Percentiles rank a stretch among this genome's conserved stretches.
Evolutionary conservation across 2,888 invertebrate genomes (phyloP).

Genomic region (Dermolepida albohirtum): DNA sequence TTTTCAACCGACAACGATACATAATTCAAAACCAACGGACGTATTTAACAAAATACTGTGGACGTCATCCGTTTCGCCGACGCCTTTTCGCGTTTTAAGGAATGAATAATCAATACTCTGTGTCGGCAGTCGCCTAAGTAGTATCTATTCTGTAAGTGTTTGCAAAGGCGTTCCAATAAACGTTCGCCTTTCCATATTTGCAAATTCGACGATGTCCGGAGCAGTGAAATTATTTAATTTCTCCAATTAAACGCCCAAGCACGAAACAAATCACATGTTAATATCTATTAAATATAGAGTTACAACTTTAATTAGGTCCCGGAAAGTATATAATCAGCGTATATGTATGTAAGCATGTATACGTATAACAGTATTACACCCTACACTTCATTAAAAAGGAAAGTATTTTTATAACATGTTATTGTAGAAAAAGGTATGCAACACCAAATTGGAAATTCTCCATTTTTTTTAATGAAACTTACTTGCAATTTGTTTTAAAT

Average conservation of each 20-base stretch:
- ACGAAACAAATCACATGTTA: background rate
- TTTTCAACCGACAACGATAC: slow-evolving; percentile 3
- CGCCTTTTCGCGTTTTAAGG: slow-evolving; percentile 24
- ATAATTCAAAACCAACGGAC: slow-evolving; percentile 22
- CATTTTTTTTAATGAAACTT: no score
- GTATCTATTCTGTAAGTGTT: background rate
- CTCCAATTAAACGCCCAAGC: slow-evolving; percentile 12
- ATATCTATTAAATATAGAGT: slow-evolving; percentile 11
- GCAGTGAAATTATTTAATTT: background rate
- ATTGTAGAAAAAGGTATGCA: no score
- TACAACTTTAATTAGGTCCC: background rate
- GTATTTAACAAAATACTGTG: background rate
- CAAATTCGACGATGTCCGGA: slow-evolving; percentile 9
- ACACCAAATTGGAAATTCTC: no score
- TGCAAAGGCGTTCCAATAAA: slow-evolving; percentile 24
- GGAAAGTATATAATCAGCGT: no score
- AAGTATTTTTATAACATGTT: no score
- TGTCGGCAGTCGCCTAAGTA: background rate
- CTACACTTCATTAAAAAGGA: no score
- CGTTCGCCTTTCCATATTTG: slow-evolving; percentile 21
- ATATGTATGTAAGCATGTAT: no score
- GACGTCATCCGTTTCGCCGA: slow-evolving; percentile 14
- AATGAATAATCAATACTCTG: slow-evolving; percentile 21
- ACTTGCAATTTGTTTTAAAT: no score
- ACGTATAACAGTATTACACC: no score